Percentiles rank a stretch among this genome's conserved stretches.
These are phyloP conservation scores for Philopedon plagiatum DNA, from an alignment of 2,888 invertebrate genomes.

Conservation along the genomic window DNA sequence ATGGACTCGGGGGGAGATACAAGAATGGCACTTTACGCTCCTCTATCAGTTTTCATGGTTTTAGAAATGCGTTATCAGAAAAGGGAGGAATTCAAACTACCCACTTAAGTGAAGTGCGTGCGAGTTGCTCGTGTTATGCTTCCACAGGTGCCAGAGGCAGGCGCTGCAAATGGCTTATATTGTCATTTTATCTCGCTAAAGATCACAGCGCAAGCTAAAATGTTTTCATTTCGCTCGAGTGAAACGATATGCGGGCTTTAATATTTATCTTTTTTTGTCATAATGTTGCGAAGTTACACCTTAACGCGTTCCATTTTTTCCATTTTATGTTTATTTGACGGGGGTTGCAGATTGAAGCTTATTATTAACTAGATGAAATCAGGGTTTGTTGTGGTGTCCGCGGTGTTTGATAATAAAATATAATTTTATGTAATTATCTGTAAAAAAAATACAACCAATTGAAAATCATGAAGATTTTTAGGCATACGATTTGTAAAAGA, in stretches of 20 bases:
- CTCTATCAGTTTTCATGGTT: slow-evolving; percentile 25
- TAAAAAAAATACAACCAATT: too few species aligned
- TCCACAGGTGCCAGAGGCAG: slow-evolving; percentile 55
- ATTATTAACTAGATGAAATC: neutral
- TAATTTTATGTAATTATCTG: too few species aligned
- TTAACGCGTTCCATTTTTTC: neutral
- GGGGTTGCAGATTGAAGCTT: neutral
- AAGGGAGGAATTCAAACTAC: slow-evolving; percentile 58
- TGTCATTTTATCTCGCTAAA: slow-evolving; percentile 57
- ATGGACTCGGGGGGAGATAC: neutral
- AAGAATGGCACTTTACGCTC: slow-evolving; percentile 17
- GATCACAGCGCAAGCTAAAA: slow-evolving; percentile 56
- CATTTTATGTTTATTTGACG: slow-evolving; percentile 8
- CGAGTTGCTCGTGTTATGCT: slow-evolving; percentile 55
- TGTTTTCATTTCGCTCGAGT: slow-evolving; percentile 57
- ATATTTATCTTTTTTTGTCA: slow-evolving; percentile 35
- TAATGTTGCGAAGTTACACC: slow-evolving; percentile 5
- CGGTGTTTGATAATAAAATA: too few species aligned
- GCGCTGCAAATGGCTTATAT: slow-evolving; percentile 39
- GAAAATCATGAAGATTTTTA: too few species aligned
- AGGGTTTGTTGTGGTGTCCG: neutral
- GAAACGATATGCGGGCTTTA: slow-evolving; percentile 26
- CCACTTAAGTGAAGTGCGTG: slow-evolving; percentile 55
- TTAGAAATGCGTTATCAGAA: slow-evolving; percentile 42
- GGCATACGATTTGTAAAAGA: too few species aligned